Percentiles rank a stretch among this genome's conserved stretches.
Conservation (phyloP, 1,140 invertebrate species). For the Alviniconcha marisindica region DNA sequence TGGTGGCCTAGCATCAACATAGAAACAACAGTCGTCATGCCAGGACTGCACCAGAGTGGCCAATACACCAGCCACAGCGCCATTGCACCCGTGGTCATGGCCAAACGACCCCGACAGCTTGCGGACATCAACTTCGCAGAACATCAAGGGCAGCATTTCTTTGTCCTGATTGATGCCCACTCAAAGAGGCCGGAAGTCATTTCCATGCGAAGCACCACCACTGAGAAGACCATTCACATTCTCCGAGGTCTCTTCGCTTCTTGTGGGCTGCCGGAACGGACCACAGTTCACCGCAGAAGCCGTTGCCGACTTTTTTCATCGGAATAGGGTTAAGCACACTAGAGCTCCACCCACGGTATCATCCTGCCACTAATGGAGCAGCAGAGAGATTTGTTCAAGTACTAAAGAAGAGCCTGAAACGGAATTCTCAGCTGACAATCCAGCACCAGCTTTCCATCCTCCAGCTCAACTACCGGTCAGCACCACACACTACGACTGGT, state of each 20-base stretch:
- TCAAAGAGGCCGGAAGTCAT: constrained; percentile 78
- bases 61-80: constrained; percentile 38
- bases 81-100: constrained; percentile 54
- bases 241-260: constrained; percentile 36
- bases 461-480: background rate
- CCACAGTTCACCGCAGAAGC: constrained; percentile 64
- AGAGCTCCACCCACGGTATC: background rate
- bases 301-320: constrained; percentile 62
- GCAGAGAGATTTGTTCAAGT: constrained; percentile 50
- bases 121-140: constrained; percentile 61
- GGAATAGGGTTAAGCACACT: constrained; percentile 62
- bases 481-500: background rate
- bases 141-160: constrained; percentile 30
- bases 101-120: constrained; percentile 42
- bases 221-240: constrained; percentile 40
- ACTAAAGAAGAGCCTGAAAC: constrained; percentile 36
- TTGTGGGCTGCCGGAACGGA: constrained; percentile 67
- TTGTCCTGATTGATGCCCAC: constrained; percentile 75
- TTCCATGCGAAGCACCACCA: constrained; percentile 42
- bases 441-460: background rate
- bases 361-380: constrained; percentile 43
- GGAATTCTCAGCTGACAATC: background rate
- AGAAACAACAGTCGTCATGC: constrained; percentile 70
- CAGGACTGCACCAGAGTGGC: constrained; percentile 66
- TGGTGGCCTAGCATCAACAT: constrained; percentile 79